phyloP scores from a whole-genome alignment of 1,140 invertebrate genomes.

The Anastrepha ludens region DNA sequence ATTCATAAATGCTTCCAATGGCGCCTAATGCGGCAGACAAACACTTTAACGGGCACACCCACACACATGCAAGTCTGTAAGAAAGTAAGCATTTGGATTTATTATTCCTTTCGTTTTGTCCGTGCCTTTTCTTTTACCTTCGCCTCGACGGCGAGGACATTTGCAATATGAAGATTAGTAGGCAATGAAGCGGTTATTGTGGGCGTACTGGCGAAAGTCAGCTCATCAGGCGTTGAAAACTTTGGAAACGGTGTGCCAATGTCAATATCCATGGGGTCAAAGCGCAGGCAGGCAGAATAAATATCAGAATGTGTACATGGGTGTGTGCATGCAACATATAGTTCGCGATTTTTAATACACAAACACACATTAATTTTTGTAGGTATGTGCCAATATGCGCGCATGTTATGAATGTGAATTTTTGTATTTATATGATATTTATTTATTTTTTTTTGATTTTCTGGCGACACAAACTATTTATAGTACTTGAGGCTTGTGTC shows the following conservation, averaged over 20 bases:
- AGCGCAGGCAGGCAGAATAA: neutral
- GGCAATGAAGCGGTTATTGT: neutral
- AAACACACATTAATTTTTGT: neutral
- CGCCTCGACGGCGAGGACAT: neutral
- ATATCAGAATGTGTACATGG: neutral
- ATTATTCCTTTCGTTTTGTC: neutral
- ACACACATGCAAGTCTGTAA: neutral
- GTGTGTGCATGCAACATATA: neutral
- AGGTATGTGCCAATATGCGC: neutral
- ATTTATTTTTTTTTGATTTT: too few relatives aligned
- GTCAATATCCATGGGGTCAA: constrained; percentile 46
- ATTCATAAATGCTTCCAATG: constrained; percentile 41
- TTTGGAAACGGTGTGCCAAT: neutral
- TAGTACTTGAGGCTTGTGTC: too few relatives aligned
- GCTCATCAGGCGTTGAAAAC: neutral
- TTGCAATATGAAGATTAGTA: constrained; percentile 11
- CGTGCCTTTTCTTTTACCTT: neutral
- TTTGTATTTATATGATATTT: too few relatives aligned
- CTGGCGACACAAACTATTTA: too few relatives aligned
- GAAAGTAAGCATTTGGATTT: neutral
- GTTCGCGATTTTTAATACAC: neutral
- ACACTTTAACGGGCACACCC: neutral
- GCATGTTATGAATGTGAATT: too few relatives aligned
- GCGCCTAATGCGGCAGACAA: constrained; percentile 19
- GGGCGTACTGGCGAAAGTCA: neutral